Base-by-base conservation (phyloP, 2,113 vertebrate genomes). In the Turdus rufiventris region DNA sequence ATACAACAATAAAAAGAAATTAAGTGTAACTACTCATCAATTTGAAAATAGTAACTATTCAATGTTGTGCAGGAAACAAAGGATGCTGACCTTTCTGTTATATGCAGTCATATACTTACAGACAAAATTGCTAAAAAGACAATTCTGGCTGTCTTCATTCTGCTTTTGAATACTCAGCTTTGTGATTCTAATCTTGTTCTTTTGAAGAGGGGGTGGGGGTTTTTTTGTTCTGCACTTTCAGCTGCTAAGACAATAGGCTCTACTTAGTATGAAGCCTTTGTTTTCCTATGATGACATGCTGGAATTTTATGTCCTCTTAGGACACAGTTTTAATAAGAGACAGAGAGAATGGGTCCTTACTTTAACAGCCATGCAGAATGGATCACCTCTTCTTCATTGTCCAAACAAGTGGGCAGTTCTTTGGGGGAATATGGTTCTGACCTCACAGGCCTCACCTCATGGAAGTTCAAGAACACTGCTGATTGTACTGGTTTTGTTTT, bases 141-240 rank as follows among this genome's bases (percentile, higher is more conserved):
- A 90, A 57, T 90, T 89, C 81, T 91, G 88, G 28, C 54, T 93
- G 25, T 72, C 71, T 93, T 94, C 63, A 83, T 91, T 91, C 67
- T 91, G 90, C 71, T 82, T 94, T 90, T 93, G 42, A 88, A 93
- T 70, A 34, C 23, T 50, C 38, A 0, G 40, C 82, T 96, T 93
- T 96, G 82, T 96, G 42, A 93, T 95, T 96, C 92, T 93, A 91
- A 96, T 94, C 66, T 90, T 93, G 54, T 95, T 88, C 88, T 94
- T 91, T 83, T 83, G 58, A 73, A 93, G 74, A 83, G 92, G 66
- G n/a, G 77, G 58, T 74, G 91, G 66, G 75, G 45, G 0, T n/a
- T 60, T 72, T 85, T 72, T 94, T 92, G 85, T 96, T 93, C 90
- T 90, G 40, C 50, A 70, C 25, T 76, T 93, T 95, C 96, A 96